Base-by-base conservation (phyloP, 2,888 invertebrate genomes). In the Mechanitis mazaeus region DNA sequence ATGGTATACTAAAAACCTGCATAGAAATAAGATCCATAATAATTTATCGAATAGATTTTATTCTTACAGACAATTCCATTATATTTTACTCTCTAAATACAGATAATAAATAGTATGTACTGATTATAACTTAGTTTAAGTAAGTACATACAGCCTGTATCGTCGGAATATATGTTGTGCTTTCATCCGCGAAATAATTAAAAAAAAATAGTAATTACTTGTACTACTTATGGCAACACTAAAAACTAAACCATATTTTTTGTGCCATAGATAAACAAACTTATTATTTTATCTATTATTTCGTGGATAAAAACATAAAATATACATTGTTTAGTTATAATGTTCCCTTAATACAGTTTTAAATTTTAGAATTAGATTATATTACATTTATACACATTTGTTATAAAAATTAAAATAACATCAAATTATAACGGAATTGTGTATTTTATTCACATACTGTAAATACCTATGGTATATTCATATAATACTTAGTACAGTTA, bases 61-160 rank as follows among this genome's bases (percentile, higher is more conserved):
- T 87, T 87, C 87, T 90, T 89, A 89, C 82, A 87, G 84, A 90
- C 88, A 89, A 89, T 90, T 90, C 89, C 89, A 87, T 88, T 89
- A 90, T 85, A 88, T 73, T 83, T 82, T 81, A 83, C 76, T 77
- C 77, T 76, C 86, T 87, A 85, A 81, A 77, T 85, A 86, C 79
- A 86, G 80, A 81, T 77, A 83, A 81, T 81, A 76, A 80, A 80
- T 77, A 79, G 83, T 79, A 84, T 84, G 86, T 85, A 84, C 84
- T 79, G 76, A 79, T 80, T 87, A 87, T 85, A 80, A 87, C 80
- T 86, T 86, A 86, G 33, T 59, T 68, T 77, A 78, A 72, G 78
- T 77, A 78, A 72, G 78, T 80, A 84, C 84, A 83, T 81, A 83
- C 79, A 75, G 79, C 72, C 71, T 75, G 76, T 74, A 75, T 72